Evolutionary conservation across 2,797 vertebrate species (phyloP).

Genomic region (Molossus molossus): DNA sequence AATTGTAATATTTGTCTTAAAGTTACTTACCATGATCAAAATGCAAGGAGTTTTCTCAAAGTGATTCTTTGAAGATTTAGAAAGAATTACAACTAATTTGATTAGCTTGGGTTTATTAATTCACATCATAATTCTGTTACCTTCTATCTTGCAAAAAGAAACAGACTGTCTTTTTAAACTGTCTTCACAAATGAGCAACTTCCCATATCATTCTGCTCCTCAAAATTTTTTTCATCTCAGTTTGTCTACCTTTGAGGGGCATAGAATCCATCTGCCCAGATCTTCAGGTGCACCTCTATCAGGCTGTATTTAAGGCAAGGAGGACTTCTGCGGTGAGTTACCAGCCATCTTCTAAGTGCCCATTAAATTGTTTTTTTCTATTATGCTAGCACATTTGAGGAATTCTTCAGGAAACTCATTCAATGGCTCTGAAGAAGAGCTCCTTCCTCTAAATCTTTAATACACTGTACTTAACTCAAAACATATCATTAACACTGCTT

Average conservation of each 20-base stretch:
- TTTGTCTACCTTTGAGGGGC: fast-evolving
- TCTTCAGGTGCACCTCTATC: not conserved
- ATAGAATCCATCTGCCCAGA: not conserved
- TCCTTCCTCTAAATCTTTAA: not conserved
- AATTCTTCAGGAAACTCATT: not conserved
- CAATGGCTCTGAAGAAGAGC: not conserved
- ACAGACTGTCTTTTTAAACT: not conserved
- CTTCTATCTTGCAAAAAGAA: slow-evolving; percentile 2
- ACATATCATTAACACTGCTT: not conserved
- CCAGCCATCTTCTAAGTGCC: not conserved
- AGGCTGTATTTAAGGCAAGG: not conserved
- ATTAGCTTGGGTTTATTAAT: not conserved
- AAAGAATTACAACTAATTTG: not conserved
- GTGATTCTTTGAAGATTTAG: not conserved
- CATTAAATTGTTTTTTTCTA: not conserved
- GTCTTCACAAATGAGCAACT: not conserved
- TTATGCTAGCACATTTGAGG: not conserved
- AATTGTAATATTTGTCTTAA: not conserved
- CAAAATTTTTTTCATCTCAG: not conserved
- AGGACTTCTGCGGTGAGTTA: not conserved
- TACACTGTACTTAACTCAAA: not conserved
- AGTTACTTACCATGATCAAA: slow-evolving; percentile 34
- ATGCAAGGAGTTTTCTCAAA: not conserved
- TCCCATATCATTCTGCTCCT: not conserved
- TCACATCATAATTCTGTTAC: not conserved